A percentile compares a stretch with the other conserved stretches of the same genome.
Evolutionary conservation across 30 jellyfish, hydroid and myxozoan species (phyloP).

Genomic region (Catostylus mosaicus): DNA sequence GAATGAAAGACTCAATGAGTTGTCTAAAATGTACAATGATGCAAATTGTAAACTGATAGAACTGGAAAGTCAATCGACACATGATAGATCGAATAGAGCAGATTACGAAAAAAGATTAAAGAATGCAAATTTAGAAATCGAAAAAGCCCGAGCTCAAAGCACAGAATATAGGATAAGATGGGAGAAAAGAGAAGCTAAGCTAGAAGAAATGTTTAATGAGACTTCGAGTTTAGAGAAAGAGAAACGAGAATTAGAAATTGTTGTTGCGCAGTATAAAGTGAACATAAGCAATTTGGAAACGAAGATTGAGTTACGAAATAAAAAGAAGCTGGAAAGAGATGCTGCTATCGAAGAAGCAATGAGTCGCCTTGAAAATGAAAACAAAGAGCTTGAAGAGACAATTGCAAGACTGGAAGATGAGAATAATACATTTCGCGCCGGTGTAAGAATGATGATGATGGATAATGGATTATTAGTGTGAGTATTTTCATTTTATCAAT

Average conservation of each 20-base stretch:
- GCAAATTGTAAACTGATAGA: background rate
- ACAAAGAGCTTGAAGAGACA: background rate
- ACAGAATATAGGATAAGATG: background rate
- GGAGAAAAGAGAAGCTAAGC: constrained; percentile 1
- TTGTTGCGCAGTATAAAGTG: background rate
- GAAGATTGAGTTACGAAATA: background rate
- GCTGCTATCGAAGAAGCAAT: background rate
- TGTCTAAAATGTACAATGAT: background rate
- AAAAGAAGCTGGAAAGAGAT: constrained; percentile 19
- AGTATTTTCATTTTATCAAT: background rate
- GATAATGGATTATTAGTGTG: background rate
- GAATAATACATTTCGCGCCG: background rate
- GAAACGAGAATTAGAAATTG: background rate
- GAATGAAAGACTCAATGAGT: constrained; percentile 7
- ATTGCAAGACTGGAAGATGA: constrained; percentile 10
- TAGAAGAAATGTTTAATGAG: constrained; percentile 5
- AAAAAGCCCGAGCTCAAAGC: background rate
- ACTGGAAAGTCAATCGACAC: background rate
- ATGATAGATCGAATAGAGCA: background rate
- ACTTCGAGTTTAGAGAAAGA: constrained; percentile 3
- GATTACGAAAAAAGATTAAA: background rate
- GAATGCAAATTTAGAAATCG: background rate
- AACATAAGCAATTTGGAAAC: background rate
- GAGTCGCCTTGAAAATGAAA: constrained; percentile 8
- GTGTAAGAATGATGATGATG: background rate